Base-by-base conservation (phyloP, 2,888 invertebrate genomes). In the Icerya purchasi region DNA sequence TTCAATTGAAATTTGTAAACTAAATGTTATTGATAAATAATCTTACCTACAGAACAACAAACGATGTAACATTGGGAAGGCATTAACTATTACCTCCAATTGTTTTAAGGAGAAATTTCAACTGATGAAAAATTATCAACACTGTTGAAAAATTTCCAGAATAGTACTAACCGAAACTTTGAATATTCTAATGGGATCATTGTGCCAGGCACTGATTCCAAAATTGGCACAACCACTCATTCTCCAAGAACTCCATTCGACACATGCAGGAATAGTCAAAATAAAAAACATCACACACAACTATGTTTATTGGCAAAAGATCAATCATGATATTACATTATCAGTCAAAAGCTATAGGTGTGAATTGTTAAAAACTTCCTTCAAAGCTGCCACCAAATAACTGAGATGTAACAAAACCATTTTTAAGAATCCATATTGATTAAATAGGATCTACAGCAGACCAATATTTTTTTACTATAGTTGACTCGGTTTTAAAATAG, bases 221-320 rank as follows among this genome's bases (percentile, higher is more conserved):
- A 50, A 54, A 50, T n/a, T 56, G 22, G 54, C 63, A 3, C 62
- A 63, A 20, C 8, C 19, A 5, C 51, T 59, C 20, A 54, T 67
- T 1, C 54, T 67, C 21, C 58, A 65, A 20, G 66, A 67, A 59
- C 62, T 68, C 14, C 65, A 67, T 56, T 55, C 58, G 1, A 66
- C 65, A 2, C 65, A 66, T 59, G 53, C 64, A 22, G 67, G 67
- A 1, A 64, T 67, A 8, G 63, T 64, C 2, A 66, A 65, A 50
- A 68, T 67, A 64, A 67, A 68, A 57, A 53, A 61, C 5, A 50
- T 67, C 8, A 66, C 66, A 18, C 59, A 67, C 20, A 63, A 63
- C 2, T 66, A 66, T 56, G 64, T 66, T 22, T 67, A 64, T 63
- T 69, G 66, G 66, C 63, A 62, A n/a, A 61, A 64, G 24, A 59